Evolutionary conservation across 2,113 vertebrate genomes (phyloP).

Genomic region (Tiliqua scincoides): DNA sequence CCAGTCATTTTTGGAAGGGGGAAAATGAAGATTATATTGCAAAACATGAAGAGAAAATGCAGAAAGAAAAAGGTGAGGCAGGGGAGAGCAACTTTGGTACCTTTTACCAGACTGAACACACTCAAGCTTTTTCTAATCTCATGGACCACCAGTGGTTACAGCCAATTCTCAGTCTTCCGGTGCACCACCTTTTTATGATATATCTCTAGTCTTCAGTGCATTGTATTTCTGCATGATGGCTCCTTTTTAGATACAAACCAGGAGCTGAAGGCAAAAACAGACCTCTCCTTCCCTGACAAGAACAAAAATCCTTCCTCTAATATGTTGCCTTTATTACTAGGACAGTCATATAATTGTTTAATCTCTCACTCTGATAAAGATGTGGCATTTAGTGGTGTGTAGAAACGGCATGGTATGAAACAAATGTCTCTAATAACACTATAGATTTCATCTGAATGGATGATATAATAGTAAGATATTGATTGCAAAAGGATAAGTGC

Average conservation of each 20-base stretch:
- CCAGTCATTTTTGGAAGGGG: neutral
- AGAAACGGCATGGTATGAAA: neutral
- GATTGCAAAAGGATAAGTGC: too few relatives aligned
- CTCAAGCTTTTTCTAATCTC: neutral
- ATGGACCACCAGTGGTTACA: neutral
- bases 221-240: conserved; percentile 36
- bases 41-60: conserved; percentile 23
- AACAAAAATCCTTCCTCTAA: neutral
- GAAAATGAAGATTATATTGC: neutral
- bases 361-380: neutral
- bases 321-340: conserved; percentile 11
- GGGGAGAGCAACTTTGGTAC: neutral
- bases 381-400: neutral
- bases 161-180: conserved; percentile 23
- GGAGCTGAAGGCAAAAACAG: neutral
- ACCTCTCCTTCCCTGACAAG: conserved; percentile 5
- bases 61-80: neutral
- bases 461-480: neutral
- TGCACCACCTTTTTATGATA: neutral
- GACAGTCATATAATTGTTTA: neutral
- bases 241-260: conserved; percentile 24
- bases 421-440: conserved; percentile 5
- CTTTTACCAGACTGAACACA: neutral
- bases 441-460: neutral
- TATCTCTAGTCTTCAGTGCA: conserved; percentile 22